These are phyloP conservation scores for Delichon dasypus DNA, from an alignment of 2,797 vertebrate species.

Conservation along the genomic window DNA sequence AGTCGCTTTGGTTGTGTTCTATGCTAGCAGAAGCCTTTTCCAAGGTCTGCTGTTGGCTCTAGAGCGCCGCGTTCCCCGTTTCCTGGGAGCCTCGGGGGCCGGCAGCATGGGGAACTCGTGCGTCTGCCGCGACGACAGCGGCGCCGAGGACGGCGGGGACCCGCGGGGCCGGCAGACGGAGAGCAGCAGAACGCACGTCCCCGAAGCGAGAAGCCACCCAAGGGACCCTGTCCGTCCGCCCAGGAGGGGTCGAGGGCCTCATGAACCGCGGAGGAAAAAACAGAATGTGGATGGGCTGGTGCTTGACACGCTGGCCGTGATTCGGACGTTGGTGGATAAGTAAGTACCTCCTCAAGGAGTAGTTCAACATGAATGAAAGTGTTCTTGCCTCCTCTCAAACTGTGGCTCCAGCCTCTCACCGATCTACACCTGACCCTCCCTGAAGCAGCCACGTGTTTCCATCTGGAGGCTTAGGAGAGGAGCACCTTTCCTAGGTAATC, in stretches of 20 bases:
- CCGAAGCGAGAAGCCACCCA: constrained; percentile 85
- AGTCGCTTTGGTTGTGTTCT: constrained; percentile 93
- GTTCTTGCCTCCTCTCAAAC: constrained; percentile 59
- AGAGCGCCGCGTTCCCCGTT: constrained; percentile 75
- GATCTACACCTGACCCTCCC: constrained; percentile 25
- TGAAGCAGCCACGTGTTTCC: background rate
- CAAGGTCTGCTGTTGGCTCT: constrained; percentile 89
- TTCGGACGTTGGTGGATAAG: constrained; percentile 98
- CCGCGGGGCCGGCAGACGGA: constrained; percentile 83
- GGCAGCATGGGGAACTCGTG: constrained; percentile 96
- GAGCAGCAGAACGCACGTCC: constrained; percentile 72
- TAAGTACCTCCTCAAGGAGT: constrained; percentile 78
- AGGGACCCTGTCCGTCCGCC: constrained; percentile 95
- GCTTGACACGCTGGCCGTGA: constrained; percentile 96
- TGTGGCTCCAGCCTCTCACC: constrained; percentile 42
- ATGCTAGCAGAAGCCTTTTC: constrained; percentile 94
- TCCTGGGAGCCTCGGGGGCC: constrained; percentile 80
- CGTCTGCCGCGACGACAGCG: constrained; percentile 95
- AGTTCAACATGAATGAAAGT: constrained; percentile 33
- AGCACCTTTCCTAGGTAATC: constrained; percentile 48
- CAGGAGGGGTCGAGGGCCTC: constrained; percentile 91
- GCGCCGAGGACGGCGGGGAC: constrained; percentile 85
- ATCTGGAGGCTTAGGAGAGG: constrained; percentile 51
- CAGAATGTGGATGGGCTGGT: constrained; percentile 96
- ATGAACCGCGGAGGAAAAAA: constrained; percentile 96